Evolutionary conservation across 2,113 vertebrate species (phyloP).

Genomic region (Chlorodrepanis virens): DNA sequence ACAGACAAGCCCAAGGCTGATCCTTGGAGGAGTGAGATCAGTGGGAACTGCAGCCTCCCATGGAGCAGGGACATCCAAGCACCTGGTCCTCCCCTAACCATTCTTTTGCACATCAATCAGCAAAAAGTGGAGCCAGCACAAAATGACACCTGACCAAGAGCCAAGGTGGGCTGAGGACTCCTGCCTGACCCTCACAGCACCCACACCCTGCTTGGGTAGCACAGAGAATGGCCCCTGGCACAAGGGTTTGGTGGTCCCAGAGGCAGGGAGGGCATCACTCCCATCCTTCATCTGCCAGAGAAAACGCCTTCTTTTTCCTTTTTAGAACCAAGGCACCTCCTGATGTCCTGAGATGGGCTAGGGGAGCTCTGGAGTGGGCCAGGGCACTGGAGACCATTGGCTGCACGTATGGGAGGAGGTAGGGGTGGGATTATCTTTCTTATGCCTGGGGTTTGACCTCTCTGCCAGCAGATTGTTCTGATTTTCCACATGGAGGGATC

Average conservation of each 20-base stretch:
- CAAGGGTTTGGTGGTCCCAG: fast-evolving
- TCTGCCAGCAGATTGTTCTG: conserved; percentile 66
- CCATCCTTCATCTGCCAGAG: background rate
- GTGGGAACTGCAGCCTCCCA: background rate
- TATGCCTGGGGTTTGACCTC: conserved; percentile 60
- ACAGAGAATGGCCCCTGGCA: background rate
- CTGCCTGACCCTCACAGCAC: background rate
- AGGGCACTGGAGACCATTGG: background rate
- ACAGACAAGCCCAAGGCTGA: background rate
- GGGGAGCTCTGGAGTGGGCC: background rate
- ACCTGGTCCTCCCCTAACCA: fast-evolving
- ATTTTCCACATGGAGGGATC: conserved; percentile 64
- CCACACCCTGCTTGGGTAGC: background rate
- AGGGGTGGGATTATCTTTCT: conserved; percentile 50
- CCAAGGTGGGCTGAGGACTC: background rate
- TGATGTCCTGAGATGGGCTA: background rate
- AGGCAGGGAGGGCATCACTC: background rate
- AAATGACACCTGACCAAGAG: background rate
- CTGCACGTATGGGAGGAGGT: background rate
- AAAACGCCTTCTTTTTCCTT: background rate
- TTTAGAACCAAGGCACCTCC: background rate
- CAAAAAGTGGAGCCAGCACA: background rate
- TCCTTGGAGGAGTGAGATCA: background rate
- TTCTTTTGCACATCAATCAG: background rate
- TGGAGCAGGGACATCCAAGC: background rate